A percentile compares a stretch with the other conserved stretches of the same genome.
phyloP scores from a whole-genome alignment of 2,113 vertebrate species.

The human (Homo sapiens) region DNA sequence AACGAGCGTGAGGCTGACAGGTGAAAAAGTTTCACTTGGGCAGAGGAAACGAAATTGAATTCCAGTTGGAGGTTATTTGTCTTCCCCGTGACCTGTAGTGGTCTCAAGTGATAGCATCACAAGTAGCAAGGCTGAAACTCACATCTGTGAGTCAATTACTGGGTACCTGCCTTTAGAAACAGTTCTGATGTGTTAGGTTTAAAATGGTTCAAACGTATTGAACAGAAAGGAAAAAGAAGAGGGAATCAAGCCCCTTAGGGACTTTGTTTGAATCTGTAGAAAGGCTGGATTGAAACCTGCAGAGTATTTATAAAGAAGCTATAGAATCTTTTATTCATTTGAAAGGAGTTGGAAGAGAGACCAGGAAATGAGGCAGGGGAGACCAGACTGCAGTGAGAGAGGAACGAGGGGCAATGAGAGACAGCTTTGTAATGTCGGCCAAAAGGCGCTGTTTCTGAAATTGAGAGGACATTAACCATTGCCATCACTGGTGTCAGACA shows the following conservation, averaged over 20 bases:
- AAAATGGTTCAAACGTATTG: conserved; percentile 59
- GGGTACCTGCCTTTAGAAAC: conserved; percentile 38
- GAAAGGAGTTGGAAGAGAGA: conserved; percentile 64
- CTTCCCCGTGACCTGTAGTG: conserved; percentile 17
- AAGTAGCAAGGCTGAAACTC: conserved; percentile 19
- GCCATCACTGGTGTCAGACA: neutral
- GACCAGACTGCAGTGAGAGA: neutral
- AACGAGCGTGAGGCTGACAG: neutral
- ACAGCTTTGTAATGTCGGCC: neutral
- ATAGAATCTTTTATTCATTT: conserved; percentile 70
- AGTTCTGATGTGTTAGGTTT: conserved; percentile 56
- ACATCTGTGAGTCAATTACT: conserved; percentile 63
- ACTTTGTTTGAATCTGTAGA: conserved; percentile 67
- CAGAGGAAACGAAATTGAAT: conserved; percentile 66
- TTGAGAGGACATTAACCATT: neutral
- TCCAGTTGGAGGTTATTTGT: conserved; percentile 62
- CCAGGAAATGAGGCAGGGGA: conserved; percentile 46
- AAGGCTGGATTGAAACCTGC: conserved; percentile 70
- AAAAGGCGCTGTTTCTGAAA: neutral
- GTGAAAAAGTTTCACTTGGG: conserved; percentile 37
- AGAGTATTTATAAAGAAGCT: conserved; percentile 71
- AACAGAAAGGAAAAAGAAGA: conserved; percentile 60
- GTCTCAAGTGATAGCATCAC: conserved; percentile 33
- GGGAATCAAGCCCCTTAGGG: conserved; percentile 54
- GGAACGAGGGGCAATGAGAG: neutral